These are phyloP conservation scores for Manis pentadactyla DNA, from an alignment of 2,797 vertebrate genomes.

Conservation along the genomic window DNA sequence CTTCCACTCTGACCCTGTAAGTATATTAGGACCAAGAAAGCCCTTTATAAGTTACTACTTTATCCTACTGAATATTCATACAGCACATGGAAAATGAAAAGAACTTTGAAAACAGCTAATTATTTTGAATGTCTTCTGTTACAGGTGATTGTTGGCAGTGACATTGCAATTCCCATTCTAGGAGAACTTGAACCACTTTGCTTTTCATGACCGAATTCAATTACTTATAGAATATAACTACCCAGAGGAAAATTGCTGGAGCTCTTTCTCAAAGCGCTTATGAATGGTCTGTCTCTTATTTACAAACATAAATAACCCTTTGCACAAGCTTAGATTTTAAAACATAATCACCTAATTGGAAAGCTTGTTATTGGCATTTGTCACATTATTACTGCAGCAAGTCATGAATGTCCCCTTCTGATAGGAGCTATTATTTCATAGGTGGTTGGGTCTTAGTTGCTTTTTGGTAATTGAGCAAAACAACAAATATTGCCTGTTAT, in stretches of 20 bases:
- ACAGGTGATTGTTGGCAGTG: constrained; percentile 24
- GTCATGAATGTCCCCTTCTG: neutral
- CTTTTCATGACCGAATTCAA: constrained; percentile 65
- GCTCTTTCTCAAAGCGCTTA: constrained; percentile 3
- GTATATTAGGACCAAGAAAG: neutral
- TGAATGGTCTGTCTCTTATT: constrained; percentile 47
- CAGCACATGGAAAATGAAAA: constrained; percentile 39
- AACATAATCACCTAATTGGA: constrained; percentile 33
- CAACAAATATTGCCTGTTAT: neutral
- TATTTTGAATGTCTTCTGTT: constrained; percentile 46
- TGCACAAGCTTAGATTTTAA: constrained; percentile 13
- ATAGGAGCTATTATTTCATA: neutral
- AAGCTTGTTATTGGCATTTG: constrained; percentile 28
- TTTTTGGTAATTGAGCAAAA: constrained; percentile 17
- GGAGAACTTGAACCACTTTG: constrained; percentile 56
- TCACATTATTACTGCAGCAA: neutral
- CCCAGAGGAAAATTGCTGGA: neutral
- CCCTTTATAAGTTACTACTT: neutral
- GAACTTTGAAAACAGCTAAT: constrained; percentile 38
- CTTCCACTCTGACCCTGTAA: neutral
- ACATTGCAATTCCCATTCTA: constrained; percentile 48
- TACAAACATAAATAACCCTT: constrained; percentile 50
- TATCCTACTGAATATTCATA: constrained; percentile 10
- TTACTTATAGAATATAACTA: constrained; percentile 52
- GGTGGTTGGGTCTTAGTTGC: neutral